These are phyloP conservation scores for Kuschelorhynchus macadamiae DNA, from an alignment of 2,888 invertebrate species.

Conservation along the genomic window DNA sequence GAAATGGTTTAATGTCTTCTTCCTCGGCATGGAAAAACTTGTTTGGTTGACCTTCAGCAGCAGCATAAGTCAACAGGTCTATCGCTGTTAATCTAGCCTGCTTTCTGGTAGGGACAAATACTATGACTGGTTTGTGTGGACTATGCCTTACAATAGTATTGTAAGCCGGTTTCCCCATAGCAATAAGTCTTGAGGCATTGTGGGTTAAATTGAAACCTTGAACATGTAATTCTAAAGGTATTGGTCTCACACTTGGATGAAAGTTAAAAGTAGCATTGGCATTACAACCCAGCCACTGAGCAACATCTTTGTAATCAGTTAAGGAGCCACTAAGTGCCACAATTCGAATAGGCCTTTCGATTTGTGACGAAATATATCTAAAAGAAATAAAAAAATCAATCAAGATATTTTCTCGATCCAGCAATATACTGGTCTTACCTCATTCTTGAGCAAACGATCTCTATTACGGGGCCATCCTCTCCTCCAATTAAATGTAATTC, in stretches of 20 bases:
- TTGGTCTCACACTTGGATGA: conserved; percentile 96
- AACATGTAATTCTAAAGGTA: conserved; percentile 95
- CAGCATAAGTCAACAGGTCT: conserved; percentile 93
- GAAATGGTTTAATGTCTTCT: conserved; percentile 89
- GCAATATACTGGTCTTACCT: too few species aligned
- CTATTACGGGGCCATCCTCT: conserved; percentile 93
- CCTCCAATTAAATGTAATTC: conserved; percentile 94
- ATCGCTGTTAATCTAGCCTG: conserved; percentile 96
- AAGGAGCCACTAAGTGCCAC: conserved; percentile 94
- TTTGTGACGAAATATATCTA: conserved; percentile 96
- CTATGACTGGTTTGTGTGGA: conserved; percentile 86
- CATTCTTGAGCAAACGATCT: conserved; percentile 92
- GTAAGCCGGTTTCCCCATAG: conserved; percentile 98
- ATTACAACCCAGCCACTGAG: conserved; percentile 96
- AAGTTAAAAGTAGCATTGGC: conserved; percentile 97
- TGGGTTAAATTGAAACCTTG: conserved; percentile 98
- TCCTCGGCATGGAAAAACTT: conserved; percentile 92
- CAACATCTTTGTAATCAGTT: conserved; percentile 94
- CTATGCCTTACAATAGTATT: conserved; percentile 90
- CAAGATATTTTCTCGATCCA: too few species aligned
- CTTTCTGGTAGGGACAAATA: conserved; percentile 93
- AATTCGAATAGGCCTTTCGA: conserved; percentile 90
- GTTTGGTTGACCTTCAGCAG: conserved; percentile 88
- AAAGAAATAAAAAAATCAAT: conserved; percentile 8
- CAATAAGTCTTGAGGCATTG: conserved; percentile 94